phyloP scores from a whole-genome alignment of 2,888 invertebrate genomes.

The Xanthorhoe designata region DNA sequence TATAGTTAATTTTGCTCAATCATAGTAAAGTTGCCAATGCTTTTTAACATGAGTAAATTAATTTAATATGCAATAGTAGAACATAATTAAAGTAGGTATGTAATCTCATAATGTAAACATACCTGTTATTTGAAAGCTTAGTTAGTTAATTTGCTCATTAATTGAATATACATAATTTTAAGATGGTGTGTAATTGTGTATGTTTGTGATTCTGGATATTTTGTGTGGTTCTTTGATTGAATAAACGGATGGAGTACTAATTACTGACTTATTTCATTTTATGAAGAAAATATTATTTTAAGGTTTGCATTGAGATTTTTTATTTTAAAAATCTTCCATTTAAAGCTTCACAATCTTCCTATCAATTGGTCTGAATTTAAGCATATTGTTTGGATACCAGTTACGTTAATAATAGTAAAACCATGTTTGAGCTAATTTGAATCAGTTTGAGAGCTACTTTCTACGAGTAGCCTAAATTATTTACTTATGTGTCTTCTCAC shows the following conservation, averaged over 20 bases:
- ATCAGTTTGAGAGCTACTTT: too few species aligned
- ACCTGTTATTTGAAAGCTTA: constrained; percentile 21
- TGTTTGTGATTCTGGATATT: constrained; percentile 32
- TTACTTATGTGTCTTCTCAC: too few species aligned
- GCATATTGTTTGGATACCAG: too few species aligned
- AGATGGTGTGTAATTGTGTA: constrained; percentile 18
- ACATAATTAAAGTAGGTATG: constrained; percentile 10
- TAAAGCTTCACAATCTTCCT: too few species aligned
- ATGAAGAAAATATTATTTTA: background rate
- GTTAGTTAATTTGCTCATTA: constrained; percentile 35
- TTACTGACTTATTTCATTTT: constrained; percentile 26
- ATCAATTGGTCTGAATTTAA: too few species aligned
- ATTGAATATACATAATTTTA: constrained; percentile 13
- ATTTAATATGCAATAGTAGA: constrained; percentile 14
- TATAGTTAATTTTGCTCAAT: constrained; percentile 70
- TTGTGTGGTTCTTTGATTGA: constrained; percentile 41
- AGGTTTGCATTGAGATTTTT: too few species aligned
- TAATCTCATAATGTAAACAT: constrained; percentile 9
- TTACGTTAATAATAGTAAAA: too few species aligned
- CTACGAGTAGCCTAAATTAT: too few species aligned
- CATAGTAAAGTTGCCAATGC: constrained; percentile 49
- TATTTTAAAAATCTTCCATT: too few species aligned
- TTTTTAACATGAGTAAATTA: constrained; percentile 43
- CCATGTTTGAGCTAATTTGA: too few species aligned
- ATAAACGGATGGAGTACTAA: constrained; percentile 45